Evolutionary conservation across 2,888 invertebrate genomes (phyloP), one percentile per base, ranked within the genome.

Genomic region (Cryptocephalus moraei): DNA sequence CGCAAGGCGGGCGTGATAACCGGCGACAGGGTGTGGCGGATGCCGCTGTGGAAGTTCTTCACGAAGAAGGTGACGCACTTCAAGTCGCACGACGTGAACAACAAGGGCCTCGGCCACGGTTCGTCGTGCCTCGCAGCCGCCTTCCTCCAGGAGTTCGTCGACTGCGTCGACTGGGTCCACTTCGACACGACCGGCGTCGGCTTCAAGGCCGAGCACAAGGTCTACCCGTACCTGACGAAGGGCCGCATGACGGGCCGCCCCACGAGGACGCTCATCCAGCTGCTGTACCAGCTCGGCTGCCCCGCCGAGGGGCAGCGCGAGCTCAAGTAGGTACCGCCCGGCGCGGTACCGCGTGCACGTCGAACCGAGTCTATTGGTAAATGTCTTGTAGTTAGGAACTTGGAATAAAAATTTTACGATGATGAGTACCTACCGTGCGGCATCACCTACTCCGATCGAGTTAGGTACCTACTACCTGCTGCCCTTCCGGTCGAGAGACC

Each of bases 1-100:
- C 48, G 73, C 31, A 68, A 73, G 68, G 77, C 79, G 34, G 76
- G 78, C 1, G 63, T 66, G 1, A 65, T 67, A 39, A 76, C 77
- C 9, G 80, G 80, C 1, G 80, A 81, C 59, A 63, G 80, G 10
- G 72, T 80, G 9, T 81, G 81, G 80, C 62, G 79, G 44, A 71
- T 80, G 74, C 81, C 81, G 0, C 59, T 81, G 32, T 79, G 77
- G 69, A 70, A 75, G 45, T 73, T 71, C 59, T 80, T 73, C 62
- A 70, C 69, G 2, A 69, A 70, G 41, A 62, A 72, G 67, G 63
- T 78, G 14, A 75, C 71, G n/a, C 52, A 61, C 45, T 65, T 60
- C 48, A 48, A 51, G n/a, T 65, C 67, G 1, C 65, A 66, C 48
- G 71, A 71, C 50, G 62, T 71, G n/a, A 65, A 68, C 49, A 71